Conservation (phyloP, 2,113 vertebrate genomes). For the Climacteris rufus region DNA sequence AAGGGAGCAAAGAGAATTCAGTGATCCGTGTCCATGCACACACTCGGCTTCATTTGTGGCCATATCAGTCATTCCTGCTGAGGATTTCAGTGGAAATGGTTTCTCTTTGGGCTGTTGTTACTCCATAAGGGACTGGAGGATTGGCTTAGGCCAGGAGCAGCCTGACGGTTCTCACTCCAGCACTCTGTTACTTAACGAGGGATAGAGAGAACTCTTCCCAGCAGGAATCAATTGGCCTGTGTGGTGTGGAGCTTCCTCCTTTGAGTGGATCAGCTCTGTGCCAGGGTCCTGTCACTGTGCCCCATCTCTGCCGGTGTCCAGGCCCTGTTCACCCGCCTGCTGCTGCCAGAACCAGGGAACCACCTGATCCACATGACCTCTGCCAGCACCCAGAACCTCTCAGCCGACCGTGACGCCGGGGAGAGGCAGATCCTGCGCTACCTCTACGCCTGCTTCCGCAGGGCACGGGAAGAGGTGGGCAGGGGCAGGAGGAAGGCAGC, state of each 20-base stretch:
- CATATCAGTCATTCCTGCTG: accelerated
- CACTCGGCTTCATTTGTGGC: accelerated
- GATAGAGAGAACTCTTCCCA: accelerated
- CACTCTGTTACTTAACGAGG: accelerated
- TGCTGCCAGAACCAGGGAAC: slow-evolving; percentile 89
- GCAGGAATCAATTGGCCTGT: accelerated
- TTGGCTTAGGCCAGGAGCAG: neutral
- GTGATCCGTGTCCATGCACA: accelerated
- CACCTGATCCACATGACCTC: slow-evolving; percentile 94
- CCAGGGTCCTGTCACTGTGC: neutral
- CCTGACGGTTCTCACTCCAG: too few species aligned
- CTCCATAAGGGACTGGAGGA: accelerated
- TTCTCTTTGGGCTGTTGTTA: accelerated
- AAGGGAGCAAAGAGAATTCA: neutral
- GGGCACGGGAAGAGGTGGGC: slow-evolving; percentile 91
- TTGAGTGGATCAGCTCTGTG: neutral
- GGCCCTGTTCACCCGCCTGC: slow-evolving; percentile 90
- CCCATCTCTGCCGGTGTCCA: neutral
- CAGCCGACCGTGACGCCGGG: slow-evolving; percentile 92
- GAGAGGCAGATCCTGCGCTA: slow-evolving; percentile 89
- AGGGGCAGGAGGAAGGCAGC: neutral
- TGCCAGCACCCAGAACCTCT: slow-evolving; percentile 82
- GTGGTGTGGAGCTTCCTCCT: accelerated
- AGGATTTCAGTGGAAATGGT: neutral
- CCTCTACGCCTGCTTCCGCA: slow-evolving; percentile 90